A percentile compares a stretch with the other conserved stretches of the same genome.
Conservation (phyloP, 2,113 vertebrate genomes). For the Takifugu flavidus region DNA sequence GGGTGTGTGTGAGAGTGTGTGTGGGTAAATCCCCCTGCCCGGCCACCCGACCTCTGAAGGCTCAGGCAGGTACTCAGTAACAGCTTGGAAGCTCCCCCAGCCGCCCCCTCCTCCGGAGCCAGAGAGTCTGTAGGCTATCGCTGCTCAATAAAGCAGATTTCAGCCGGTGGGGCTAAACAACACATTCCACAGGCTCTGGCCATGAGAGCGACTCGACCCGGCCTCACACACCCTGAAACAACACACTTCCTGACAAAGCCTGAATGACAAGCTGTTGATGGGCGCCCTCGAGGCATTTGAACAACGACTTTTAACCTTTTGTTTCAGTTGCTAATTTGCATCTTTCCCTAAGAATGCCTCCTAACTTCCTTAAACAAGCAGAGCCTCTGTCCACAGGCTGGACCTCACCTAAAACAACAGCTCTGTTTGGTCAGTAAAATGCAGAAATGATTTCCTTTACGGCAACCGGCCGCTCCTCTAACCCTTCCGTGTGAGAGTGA, state of each 20-base stretch:
- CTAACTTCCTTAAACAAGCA: slow-evolving; percentile 13
- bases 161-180: slow-evolving; percentile 68
- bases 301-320: slow-evolving; percentile 43
- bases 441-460: slow-evolving; percentile 12
- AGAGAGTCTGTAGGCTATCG: slow-evolving; percentile 87
- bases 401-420: slow-evolving; percentile 10
- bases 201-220: slow-evolving; percentile 42
- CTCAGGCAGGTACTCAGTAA: slow-evolving; percentile 58
- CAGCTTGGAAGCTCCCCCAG: slow-evolving; percentile 51
- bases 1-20: background rate
- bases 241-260: slow-evolving; percentile 37
- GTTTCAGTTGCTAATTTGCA: slow-evolving; percentile 56
- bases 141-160: slow-evolving; percentile 73
- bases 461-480: slow-evolving; percentile 6
- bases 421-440: slow-evolving; percentile 2
- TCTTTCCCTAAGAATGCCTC: slow-evolving; percentile 26
- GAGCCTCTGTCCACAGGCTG: slow-evolving; percentile 2
- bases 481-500: too few species aligned
- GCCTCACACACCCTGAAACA: slow-evolving; percentile 60
- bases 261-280: slow-evolving; percentile 37
- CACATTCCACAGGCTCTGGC: slow-evolving; percentile 64
- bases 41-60: slow-evolving; percentile 9
- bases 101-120: slow-evolving; percentile 78
- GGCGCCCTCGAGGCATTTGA: slow-evolving; percentile 42
- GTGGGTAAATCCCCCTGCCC: slow-evolving; percentile 17